A percentile compares a stretch with the other conserved stretches of the same genome.
Evolutionary conservation across 2,797 vertebrate genomes (phyloP).

Genomic region (Peromyscus nudipes): DNA sequence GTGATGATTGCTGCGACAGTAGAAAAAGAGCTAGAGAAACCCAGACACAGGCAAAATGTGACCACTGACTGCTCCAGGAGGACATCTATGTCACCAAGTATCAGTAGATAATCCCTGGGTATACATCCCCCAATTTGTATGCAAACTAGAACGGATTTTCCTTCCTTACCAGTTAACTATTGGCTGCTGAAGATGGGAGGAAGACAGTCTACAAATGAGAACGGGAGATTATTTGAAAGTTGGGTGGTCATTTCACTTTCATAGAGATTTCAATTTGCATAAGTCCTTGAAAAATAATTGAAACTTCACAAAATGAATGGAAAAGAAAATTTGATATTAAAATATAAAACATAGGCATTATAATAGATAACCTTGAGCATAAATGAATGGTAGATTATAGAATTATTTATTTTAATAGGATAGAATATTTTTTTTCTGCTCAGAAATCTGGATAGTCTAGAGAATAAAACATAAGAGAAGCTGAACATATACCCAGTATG

Average conservation of each 20-base stretch:
- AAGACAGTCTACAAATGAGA: neutral
- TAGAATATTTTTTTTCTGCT: neutral
- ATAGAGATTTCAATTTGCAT: neutral
- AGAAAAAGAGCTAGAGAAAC: neutral
- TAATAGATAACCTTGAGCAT: neutral
- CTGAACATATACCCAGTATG: no score
- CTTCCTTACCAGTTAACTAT: neutral
- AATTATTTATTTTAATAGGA: neutral
- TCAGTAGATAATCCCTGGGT: neutral
- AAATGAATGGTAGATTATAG: neutral
- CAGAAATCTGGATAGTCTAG: neutral
- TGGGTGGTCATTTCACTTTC: neutral
- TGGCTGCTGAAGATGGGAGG: neutral
- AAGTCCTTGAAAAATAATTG: slow-evolving; percentile 10
- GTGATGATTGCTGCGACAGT: neutral
- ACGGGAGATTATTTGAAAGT: neutral
- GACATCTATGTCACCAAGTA: neutral
- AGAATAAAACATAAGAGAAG: neutral
- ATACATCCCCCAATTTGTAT: neutral
- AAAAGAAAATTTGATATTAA: neutral
- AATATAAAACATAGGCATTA: neutral
- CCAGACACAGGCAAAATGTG: neutral
- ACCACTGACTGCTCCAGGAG: neutral
- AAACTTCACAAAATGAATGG: neutral
- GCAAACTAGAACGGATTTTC: neutral